phyloP scores from a whole-genome alignment of 2,888 invertebrate genomes.

The Aphidius colemani region DNA sequence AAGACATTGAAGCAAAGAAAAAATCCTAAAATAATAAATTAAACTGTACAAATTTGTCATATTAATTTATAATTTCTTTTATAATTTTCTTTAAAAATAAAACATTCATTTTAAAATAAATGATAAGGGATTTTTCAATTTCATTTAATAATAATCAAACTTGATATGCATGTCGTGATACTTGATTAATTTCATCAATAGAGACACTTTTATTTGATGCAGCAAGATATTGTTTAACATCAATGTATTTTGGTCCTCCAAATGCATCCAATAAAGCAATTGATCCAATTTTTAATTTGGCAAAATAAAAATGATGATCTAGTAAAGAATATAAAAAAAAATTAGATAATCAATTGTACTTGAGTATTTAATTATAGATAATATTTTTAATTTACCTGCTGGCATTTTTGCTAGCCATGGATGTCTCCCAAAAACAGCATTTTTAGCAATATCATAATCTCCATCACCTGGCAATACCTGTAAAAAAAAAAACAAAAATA shows the following conservation, averaged over 20 bases:
- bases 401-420: constrained; percentile 75
- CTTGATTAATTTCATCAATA: too few relatives aligned
- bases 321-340: constrained; percentile 38
- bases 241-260: constrained; percentile 76
- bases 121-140: too few relatives aligned
- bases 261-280: constrained; percentile 81
- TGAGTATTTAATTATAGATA: neutral
- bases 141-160: too few relatives aligned
- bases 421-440: constrained; percentile 72
- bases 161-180: too few relatives aligned
- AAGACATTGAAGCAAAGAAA: too few relatives aligned
- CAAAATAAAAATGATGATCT: constrained; percentile 81
- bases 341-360: neutral
- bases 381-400: constrained; percentile 58
- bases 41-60: too few relatives aligned
- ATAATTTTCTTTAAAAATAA: too few relatives aligned
- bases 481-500: constrained; percentile 2
- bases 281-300: constrained; percentile 74
- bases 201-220: constrained; percentile 2
- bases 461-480: constrained; percentile 64
- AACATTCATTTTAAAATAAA: too few relatives aligned
- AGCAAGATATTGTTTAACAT: constrained; percentile 67
- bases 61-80: too few relatives aligned
- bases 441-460: constrained; percentile 64
- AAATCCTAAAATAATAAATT: too few relatives aligned